Percentiles rank a stretch among this genome's conserved stretches.
These are phyloP conservation scores for Hirtodrosophila cameraria DNA, from an alignment of 2,888 invertebrate genomes.

Conservation along the genomic window DNA sequence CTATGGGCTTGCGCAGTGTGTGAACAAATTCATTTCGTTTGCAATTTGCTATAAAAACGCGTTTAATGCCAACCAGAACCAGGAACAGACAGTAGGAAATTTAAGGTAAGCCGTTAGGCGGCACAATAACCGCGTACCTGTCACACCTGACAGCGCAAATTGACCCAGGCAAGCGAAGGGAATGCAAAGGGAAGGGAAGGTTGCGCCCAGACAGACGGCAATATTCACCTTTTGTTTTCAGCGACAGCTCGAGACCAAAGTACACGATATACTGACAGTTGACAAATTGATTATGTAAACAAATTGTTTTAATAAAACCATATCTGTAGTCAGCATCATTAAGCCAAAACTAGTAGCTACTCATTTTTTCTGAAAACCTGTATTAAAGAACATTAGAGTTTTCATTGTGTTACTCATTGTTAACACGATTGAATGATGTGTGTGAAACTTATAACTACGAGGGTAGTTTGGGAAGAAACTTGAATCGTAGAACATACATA, in stretches of 20 bases:
- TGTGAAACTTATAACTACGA: too few species aligned
- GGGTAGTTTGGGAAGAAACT: too few species aligned
- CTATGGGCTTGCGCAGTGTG: conserved; percentile 36
- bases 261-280: conserved; percentile 71
- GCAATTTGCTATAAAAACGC: conserved; percentile 45
- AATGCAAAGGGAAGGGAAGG: neutral
- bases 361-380: too few species aligned
- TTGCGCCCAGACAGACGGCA: conserved; percentile 20
- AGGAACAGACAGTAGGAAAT: neutral
- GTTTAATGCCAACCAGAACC: conserved; percentile 16
- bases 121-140: conserved; percentile 52
- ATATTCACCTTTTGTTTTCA: conserved; percentile 61
- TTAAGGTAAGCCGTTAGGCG: conserved; percentile 19
- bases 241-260: conserved; percentile 64
- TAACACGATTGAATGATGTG: too few species aligned
- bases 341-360: too few species aligned
- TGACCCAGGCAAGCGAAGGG: conserved; percentile 27
- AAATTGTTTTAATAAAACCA: conserved; percentile 47
- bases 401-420: too few species aligned
- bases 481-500: too few species aligned
- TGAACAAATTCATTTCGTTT: conserved; percentile 61
- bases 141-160: conserved; percentile 67
- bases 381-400: too few species aligned
- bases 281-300: conserved; percentile 79
- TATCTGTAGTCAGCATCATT: conserved; percentile 9